phyloP scores from a whole-genome alignment of 2,888 invertebrate genomes.

The Rhingia rostrata region DNA sequence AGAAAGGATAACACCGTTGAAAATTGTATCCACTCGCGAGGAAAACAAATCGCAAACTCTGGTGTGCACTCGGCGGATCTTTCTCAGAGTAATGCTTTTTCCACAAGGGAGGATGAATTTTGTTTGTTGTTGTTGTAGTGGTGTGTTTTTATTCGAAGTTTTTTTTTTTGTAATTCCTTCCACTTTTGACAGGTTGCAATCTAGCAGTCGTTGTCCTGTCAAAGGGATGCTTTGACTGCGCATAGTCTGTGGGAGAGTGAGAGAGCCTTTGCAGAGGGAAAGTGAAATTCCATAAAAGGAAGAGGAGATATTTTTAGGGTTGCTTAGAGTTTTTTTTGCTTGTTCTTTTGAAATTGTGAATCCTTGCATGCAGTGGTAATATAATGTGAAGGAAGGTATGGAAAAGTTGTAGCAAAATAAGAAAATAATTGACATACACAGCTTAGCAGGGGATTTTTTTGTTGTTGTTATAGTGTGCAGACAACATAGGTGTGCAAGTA shows the following conservation, averaged over 20 bases:
- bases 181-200: conserved; percentile 67
- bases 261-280: conserved; percentile 48
- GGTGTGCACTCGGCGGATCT: conserved; percentile 38
- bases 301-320: conserved; percentile 42
- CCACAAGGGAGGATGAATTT: conserved; percentile 19
- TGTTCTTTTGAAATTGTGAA: conserved; percentile 35
- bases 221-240: conserved; percentile 56
- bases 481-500: background rate
- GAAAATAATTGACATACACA: conserved; percentile 58
- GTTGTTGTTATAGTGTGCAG: too few species aligned
- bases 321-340: conserved; percentile 40
- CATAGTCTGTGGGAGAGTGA: conserved; percentile 57
- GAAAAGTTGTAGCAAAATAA: conserved; percentile 30
- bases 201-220: conserved; percentile 68
- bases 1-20: background rate
- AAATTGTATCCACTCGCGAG: conserved; percentile 44
- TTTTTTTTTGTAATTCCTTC: conserved; percentile 28
- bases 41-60: conserved; percentile 62
- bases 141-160: conserved; percentile 19
- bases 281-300: conserved; percentile 61
- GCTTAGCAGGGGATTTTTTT: background rate
- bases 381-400: conserved; percentile 11
- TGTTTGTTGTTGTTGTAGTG: conserved; percentile 48
- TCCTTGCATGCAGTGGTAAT: conserved; percentile 26
- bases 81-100: conserved; percentile 16